These are phyloP conservation scores for Xiphorhynchus erythropygius DNA, from an alignment of 2,797 vertebrate genomes.

Conservation along the genomic window DNA sequence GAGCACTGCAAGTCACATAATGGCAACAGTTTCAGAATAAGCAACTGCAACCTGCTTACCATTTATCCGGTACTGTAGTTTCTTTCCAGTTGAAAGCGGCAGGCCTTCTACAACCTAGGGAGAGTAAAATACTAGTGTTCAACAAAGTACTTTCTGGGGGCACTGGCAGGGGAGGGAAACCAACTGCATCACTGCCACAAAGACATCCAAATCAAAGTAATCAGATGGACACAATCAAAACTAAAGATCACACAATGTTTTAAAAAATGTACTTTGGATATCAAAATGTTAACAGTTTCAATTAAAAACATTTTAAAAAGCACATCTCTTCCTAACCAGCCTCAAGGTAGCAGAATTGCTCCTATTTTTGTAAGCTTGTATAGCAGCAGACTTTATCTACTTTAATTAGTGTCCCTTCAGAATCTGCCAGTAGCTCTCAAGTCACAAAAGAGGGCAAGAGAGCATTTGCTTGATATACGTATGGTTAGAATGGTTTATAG, in stretches of 20 bases:
- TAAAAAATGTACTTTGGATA: neutral
- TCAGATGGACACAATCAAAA: neutral
- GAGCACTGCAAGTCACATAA: neutral
- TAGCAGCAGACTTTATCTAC: neutral
- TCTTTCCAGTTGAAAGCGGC: conserved; percentile 83
- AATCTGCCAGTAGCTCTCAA: neutral
- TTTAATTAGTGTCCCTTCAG: neutral
- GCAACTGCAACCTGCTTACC: conserved; percentile 75
- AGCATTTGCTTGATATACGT: neutral
- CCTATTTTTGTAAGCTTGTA: fast-evolving
- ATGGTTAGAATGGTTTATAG: neutral
- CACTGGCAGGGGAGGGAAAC: neutral
- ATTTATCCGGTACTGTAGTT: conserved; percentile 91
- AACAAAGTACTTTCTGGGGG: neutral
- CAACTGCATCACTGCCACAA: neutral
- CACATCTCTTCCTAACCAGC: neutral
- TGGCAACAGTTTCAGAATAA: neutral
- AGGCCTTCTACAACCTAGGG: conserved; percentile 89
- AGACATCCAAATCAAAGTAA: neutral
- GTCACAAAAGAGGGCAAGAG: neutral
- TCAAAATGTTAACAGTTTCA: neutral
- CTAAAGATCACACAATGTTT: neutral
- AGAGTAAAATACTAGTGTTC: neutral
- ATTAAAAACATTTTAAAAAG: neutral
- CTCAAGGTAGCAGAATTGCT: neutral